Evolutionary conservation across 2,888 invertebrate species (phyloP), one percentile per base, ranked within the genome.

Genomic region (Tetragnatha montana): DNA sequence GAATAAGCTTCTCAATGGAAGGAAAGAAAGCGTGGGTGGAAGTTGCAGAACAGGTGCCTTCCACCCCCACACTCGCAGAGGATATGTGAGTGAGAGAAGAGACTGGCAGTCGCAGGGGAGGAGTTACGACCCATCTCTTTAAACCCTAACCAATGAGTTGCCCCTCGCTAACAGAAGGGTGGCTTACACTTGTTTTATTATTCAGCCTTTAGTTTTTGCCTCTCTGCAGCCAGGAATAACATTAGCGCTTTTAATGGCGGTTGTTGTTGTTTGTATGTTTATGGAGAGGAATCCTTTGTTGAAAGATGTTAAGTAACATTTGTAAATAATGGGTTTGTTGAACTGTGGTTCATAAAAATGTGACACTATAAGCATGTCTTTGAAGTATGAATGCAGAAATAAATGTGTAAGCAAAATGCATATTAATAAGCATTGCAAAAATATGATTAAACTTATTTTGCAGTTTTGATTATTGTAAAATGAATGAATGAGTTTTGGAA

Each of bases 11-110:
- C 19, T 60, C 14, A 12, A 8, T 60, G 14, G 60, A 60, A 10
- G 4, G 10, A 10, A 60, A 47, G 35, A 35, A 35, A 35, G 35
- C 4, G 35, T 35, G 35, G 35, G 35, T 35, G 35, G 35, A 35
- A 35, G 35, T 35, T 35, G 35, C 35, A 35, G 35, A 35, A 35
- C 35, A 35, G 35, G 35, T 35, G 35, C 4, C n/a, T 19, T 84
- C 75, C 85, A 85, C 71, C 85, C 85, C 78, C 85, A 85, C 79
- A 69, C n/a, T 49, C 49, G 76, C 12, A 69, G 79, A 79, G n/a
- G 70, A 19, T 47, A n/a, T 21, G 35, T n/a, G 51, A n/a, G 78
- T 22, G 19, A 51, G 50, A 70, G 50, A 21, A 21, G 71, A 78
- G 71, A 79, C 78, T 49, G 22, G 51, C 8, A 35, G 74, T 19